Evolutionary conservation across 2,888 invertebrate species (phyloP).

Genomic region (Pantelozetes paolii): DNA sequence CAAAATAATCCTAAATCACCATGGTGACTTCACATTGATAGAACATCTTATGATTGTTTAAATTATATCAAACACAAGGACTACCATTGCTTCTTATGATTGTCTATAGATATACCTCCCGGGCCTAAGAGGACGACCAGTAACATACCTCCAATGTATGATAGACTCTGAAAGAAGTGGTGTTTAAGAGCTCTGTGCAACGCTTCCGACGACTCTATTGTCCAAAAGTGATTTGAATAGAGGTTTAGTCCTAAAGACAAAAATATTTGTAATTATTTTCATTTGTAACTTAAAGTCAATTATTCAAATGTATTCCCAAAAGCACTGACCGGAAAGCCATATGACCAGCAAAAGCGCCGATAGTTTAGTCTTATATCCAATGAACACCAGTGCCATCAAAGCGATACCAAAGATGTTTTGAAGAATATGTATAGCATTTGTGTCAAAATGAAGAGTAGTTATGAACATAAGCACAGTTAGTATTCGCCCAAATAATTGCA

Average conservation of each 20-base stretch:
- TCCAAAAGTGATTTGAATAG: slow-evolving; percentile 99
- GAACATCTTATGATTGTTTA: too few relatives aligned
- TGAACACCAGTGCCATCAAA: slow-evolving; percentile 89
- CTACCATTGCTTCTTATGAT: slow-evolving; percentile 98
- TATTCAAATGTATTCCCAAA: neutral
- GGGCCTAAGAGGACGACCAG: slow-evolving; percentile 98
- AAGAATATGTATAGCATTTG: slow-evolving; percentile 69
- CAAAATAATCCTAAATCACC: too few relatives aligned
- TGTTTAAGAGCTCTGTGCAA: slow-evolving; percentile 99
- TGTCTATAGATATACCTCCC: slow-evolving; percentile 98
- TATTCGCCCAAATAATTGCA: slow-evolving; percentile 91
- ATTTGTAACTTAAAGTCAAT: too few relatives aligned
- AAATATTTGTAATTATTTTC: too few relatives aligned
- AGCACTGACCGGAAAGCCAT: slow-evolving; percentile 62
- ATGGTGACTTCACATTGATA: too few relatives aligned
- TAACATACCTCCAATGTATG: slow-evolving; percentile 94
- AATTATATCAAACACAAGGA: too few relatives aligned
- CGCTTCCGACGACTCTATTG: slow-evolving; percentile 87
- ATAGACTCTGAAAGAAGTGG: slow-evolving; percentile 97
- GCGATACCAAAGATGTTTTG: slow-evolving; percentile 89
- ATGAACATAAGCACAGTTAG: slow-evolving; percentile 98
- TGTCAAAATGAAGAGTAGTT: slow-evolving; percentile 87
- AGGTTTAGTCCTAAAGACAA: slow-evolving; percentile 69
- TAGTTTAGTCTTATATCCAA: slow-evolving; percentile 98
- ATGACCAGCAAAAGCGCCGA: slow-evolving; percentile 89